Evolutionary conservation across 2,113 vertebrate genomes (phyloP), one percentile per base, ranked within the genome.

Genomic region (Sebastes schlegelii): DNA sequence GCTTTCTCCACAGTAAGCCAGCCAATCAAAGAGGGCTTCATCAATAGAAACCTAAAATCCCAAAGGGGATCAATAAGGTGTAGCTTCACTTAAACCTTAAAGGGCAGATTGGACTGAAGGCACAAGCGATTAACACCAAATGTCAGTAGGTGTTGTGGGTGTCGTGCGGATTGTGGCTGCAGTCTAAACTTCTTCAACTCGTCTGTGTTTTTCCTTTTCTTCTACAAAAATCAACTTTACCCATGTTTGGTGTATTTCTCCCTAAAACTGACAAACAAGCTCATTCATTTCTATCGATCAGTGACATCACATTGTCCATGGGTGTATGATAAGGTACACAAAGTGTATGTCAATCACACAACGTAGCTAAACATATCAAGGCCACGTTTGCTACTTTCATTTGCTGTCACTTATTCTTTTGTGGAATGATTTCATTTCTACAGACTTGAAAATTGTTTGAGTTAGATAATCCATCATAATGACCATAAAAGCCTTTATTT

Each of bases 401-500:
- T 74, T 11, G 1, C 8, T 1, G 0, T 60, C 67, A 63, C 51
- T 75, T 4, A 34, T 12, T 52, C 19, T 60, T 3, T 26, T 34
- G 13, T 16, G 42, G n/a, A 26, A 0, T 14, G 8, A 52, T n/a
- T 75, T 69, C 40, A 54, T 17, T 58, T 34, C 5, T 14, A 8
- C 21, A 60, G 43, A 78, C 7, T 2, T 40, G 4, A 61, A 57
- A 67, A 34, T 45, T 26, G 49, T 13, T 51, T 7, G 40, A 4
- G 34, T 77, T 63, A 10, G 6, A 73, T 58, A 67, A 83, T 83
- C 62, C 71, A 60, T 75, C 72, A 58, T 12, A 68, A 74, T 48
- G 48, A 54, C 71, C 48, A 43, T 26, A 54, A 80, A 76, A 49
- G 17, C 68, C 0, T 72, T 63, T 57, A 49, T 74, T 77, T 74